Percentiles rank a stretch among this genome's conserved stretches.
Conservation (phyloP, 1,140 invertebrate genomes). For the Amyelois transitella region DNA sequence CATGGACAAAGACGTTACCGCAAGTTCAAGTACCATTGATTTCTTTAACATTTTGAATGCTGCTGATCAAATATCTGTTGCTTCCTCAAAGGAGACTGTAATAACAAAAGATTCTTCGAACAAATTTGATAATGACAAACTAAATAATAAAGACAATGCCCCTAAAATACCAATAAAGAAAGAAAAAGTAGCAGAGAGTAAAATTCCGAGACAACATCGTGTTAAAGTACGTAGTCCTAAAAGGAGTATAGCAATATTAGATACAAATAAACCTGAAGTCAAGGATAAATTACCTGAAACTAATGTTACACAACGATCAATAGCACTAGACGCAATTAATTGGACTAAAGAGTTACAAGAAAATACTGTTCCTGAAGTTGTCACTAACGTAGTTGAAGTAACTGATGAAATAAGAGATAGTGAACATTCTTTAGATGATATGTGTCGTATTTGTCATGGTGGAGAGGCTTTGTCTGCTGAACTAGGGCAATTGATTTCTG, state of each 20-base stretch:
- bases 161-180: constrained; percentile 22
- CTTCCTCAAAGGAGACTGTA: constrained; percentile 10
- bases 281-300: neutral
- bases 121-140: constrained; percentile 9
- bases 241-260: constrained; percentile 22
- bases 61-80: constrained; percentile 6
- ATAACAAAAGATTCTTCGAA: constrained; percentile 4
- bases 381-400: constrained; percentile 22
- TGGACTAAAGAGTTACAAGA: neutral
- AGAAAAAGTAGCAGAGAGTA: constrained; percentile 38
- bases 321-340: neutral
- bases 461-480: constrained; percentile 41
- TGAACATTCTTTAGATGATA: constrained; percentile 44
- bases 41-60: constrained; percentile 26
- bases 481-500: constrained; percentile 48
- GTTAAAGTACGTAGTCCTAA: constrained; percentile 59
- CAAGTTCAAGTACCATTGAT: constrained; percentile 44
- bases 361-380: constrained; percentile 5
- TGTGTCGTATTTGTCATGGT: constrained; percentile 66
- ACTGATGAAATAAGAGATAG: constrained; percentile 16
- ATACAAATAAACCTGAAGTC: constrained; percentile 2
- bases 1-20: constrained; percentile 41
- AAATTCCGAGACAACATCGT: constrained; percentile 41
- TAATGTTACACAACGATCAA: neutral
- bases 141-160: constrained; percentile 15